Percentiles rank a stretch among this genome's conserved stretches.
These are phyloP conservation scores for Philotrypesis tridentata DNA, from an alignment of 1,140 invertebrate species.

Conservation along the genomic window DNA sequence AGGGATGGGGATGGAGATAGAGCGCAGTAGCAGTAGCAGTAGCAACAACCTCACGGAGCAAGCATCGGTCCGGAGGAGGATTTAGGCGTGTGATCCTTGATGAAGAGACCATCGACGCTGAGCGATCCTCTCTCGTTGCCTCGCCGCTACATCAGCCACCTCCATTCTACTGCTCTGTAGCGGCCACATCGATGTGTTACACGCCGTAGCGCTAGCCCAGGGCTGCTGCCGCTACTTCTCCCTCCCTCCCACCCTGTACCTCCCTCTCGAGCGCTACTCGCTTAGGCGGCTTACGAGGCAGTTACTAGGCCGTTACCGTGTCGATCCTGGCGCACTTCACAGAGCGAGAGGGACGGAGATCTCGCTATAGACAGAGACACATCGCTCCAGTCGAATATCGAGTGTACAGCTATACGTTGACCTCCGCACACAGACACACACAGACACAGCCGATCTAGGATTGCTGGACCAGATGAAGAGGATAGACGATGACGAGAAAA, in stretches of 20 bases:
- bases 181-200: neutral
- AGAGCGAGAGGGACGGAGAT: neutral
- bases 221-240: neutral
- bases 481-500: neutral
- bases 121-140: slow-evolving; percentile 46
- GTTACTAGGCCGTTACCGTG: slow-evolving; percentile 67
- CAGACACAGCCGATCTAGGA: neutral
- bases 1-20: neutral
- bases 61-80: slow-evolving; percentile 51
- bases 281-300: slow-evolving; percentile 66
- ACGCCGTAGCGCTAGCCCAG: neutral
- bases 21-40: neutral
- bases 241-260: neutral
- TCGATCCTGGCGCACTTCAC: slow-evolving; percentile 52
- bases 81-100: slow-evolving; percentile 66
- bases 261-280: slow-evolving; percentile 51
- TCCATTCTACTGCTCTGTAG: neutral
- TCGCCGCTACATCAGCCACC: neutral
- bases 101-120: slow-evolving; percentile 63
- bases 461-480: neutral
- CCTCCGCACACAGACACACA: neutral
- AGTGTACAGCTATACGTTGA: neutral
- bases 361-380: neutral
- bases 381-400: neutral
- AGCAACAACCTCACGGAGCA: neutral